Conservation (phyloP, 1,140 invertebrate genomes). For the Aphis craccivora region DNA sequence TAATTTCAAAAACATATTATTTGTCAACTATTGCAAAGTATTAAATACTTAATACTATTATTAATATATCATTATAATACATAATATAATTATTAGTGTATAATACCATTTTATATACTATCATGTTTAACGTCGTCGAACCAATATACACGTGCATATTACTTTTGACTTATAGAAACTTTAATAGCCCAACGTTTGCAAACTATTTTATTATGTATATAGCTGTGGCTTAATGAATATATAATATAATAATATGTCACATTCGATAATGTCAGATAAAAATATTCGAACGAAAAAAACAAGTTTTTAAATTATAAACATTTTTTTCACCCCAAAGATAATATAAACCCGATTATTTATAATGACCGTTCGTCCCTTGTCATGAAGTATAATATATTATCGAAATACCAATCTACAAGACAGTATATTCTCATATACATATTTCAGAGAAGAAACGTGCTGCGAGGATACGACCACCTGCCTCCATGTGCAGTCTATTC, state of each 20-base stretch:
- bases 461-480: background rate
- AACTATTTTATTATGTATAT: background rate
- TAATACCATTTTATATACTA: background rate
- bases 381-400: conserved; percentile 5
- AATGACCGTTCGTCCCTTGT: background rate
- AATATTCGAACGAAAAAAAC: background rate
- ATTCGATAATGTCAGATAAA: background rate
- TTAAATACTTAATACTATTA: background rate
- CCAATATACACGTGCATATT: background rate
- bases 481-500: background rate
- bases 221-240: background rate
- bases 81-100: background rate
- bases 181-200: background rate
- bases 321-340: background rate
- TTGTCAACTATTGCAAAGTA: background rate
- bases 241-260: too few species aligned
- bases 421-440: background rate
- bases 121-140: background rate
- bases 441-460: background rate
- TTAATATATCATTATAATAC: background rate
- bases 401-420: background rate
- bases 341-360: background rate
- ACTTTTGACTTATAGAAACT: background rate
- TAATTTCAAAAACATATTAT: background rate
- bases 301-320: background rate